Base-by-base conservation (phyloP, 2,113 vertebrate species). In the Bujurquina vittata region DNA sequence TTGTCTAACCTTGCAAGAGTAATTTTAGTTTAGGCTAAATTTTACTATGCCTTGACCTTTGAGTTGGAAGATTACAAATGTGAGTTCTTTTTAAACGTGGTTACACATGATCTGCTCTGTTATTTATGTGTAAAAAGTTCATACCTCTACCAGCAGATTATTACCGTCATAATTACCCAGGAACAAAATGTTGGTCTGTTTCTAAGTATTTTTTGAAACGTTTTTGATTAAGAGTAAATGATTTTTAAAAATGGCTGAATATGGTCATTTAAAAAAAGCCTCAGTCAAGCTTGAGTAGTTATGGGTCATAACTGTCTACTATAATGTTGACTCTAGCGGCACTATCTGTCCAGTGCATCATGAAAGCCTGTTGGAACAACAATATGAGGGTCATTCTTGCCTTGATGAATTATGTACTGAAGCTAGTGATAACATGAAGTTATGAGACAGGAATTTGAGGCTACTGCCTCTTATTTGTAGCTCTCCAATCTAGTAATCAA, bases 401-500 rank as follows among this genome's bases (percentile, higher is more conserved):
- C 54, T 40, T 74, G 69, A 82, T 87, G 46, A 73, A 83, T 62
- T 31, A 33, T 33, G 8, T 31, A 43, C 37, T 55, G 12, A 17
- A 35, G 6, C 4, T 26, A 65, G 73, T 54, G 3, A 67, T 29
- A 49, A 49, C 54, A 72, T 52, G 61, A 56, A 62, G 46, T 40
- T 54, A 58, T 63, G 23, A 72, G 29, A 37, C 31, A 26, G 37
- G 18, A 81, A 60, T 75, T 61, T 84, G 35, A 52, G 31, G 54
- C 77, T 52, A 78, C 6, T 37, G 43, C 58, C 15, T 81, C 29
- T 84, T 29, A 75, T 82, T 79, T 77, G 55, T 57, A 33, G 17
- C 7, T 10, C 61, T 84, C 33, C 43, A 46, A 61, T 73, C 46
- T 56, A 9, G 10, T 88, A 56, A 84, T 86, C 69, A 76, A 65